phyloP scores from a whole-genome alignment of 2,113 vertebrate species.

The Penelope pileata region DNA sequence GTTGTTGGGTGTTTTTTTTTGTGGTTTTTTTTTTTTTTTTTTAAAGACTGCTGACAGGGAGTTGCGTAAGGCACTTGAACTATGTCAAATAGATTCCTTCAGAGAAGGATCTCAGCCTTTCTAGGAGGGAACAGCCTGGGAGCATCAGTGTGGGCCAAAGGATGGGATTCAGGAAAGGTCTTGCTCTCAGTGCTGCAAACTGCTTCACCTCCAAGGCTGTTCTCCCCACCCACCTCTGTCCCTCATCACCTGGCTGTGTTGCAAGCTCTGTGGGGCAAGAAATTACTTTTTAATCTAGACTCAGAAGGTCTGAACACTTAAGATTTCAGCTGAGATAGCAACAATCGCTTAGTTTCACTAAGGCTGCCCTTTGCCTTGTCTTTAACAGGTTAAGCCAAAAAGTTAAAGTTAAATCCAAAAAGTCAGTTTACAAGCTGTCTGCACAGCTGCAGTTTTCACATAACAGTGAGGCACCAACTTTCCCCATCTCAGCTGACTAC shows the following conservation, averaged over 20 bases:
- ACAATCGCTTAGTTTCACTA: not conserved
- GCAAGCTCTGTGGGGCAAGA: not conserved
- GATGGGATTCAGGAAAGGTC: not conserved
- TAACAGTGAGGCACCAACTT: not conserved
- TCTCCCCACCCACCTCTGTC: not conserved
- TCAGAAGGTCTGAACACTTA: not conserved
- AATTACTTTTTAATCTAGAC: not conserved
- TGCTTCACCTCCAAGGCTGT: not conserved
- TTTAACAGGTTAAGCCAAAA: not conserved
- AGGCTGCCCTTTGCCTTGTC: not conserved
- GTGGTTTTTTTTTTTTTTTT: not conserved
- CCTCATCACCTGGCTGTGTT: not conserved
- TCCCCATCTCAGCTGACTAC: not conserved
- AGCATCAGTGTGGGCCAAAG: not conserved
- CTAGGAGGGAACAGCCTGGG: not conserved
- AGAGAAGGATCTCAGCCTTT: not conserved
- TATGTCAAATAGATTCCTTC: not conserved
- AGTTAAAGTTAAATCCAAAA: not conserved
- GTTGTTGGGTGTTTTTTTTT: not conserved
- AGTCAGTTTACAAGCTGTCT: not conserved
- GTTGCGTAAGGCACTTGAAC: not conserved
- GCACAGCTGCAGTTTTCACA: not conserved
- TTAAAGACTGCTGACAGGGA: not conserved
- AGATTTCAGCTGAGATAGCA: not conserved
- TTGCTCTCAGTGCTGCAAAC: not conserved